phyloP scores from a whole-genome alignment of 30 jellyfish, hydroid and myxozoan species.

The Aurelia aurita region DNA sequence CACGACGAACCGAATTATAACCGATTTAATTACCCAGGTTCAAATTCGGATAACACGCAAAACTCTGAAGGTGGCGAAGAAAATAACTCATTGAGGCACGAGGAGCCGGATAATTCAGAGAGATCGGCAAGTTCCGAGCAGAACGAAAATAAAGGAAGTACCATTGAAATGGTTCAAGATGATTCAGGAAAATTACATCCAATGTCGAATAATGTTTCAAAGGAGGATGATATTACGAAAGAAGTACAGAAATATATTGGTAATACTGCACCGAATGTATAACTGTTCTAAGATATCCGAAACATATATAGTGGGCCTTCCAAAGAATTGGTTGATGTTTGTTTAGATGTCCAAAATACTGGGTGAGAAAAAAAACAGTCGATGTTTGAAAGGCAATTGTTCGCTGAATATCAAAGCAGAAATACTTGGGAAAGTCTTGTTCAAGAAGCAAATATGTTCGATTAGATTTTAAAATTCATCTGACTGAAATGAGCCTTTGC shows the following conservation, averaged over 20 bases:
- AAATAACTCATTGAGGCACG: neutral
- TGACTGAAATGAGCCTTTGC: too few relatives aligned
- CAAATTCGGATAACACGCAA: too few relatives aligned
- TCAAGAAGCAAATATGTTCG: too few relatives aligned
- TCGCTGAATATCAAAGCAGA: too few relatives aligned
- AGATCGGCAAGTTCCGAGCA: neutral
- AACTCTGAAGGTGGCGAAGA: too few relatives aligned
- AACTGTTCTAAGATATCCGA: neutral
- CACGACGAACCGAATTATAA: constrained; percentile 9
- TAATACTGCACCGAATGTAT: neutral
- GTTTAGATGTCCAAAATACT: too few relatives aligned
- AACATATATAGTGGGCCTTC: too few relatives aligned
- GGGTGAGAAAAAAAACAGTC: too few relatives aligned
- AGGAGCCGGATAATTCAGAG: constrained; percentile 23
- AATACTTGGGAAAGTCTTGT: too few relatives aligned
- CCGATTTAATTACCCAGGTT: neutral
- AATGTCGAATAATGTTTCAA: constrained; percentile 32
- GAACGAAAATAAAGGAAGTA: constrained; percentile 25
- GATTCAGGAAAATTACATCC: constrained; percentile 70
- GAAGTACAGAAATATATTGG: constrained; percentile 54
- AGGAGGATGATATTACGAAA: constrained; percentile 26
- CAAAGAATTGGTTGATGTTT: too few relatives aligned
- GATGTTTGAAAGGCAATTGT: too few relatives aligned
- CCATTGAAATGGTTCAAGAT: constrained; percentile 85
- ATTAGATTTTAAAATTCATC: too few relatives aligned